These are phyloP conservation scores for Euplexia lucipara DNA, from an alignment of 2,888 invertebrate species.

Conservation along the genomic window DNA sequence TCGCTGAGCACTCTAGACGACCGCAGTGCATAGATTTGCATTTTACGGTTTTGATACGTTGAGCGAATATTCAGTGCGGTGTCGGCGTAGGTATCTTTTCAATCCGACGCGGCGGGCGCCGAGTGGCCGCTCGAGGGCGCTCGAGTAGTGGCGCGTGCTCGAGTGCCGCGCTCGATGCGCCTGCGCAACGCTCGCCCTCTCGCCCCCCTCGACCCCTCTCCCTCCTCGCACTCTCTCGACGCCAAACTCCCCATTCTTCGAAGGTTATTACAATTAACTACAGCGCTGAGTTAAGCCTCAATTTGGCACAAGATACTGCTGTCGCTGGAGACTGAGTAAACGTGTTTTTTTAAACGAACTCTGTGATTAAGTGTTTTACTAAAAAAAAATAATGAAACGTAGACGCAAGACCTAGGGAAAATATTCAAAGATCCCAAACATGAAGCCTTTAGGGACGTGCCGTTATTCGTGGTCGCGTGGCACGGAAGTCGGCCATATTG, in stretches of 20 bases:
- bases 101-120: slow-evolving; percentile 87
- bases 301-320: slow-evolving; percentile 78
- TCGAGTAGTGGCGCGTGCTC: slow-evolving; percentile 89
- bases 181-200: slow-evolving; percentile 77
- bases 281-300: slow-evolving; percentile 80
- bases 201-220: slow-evolving; percentile 50
- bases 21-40: slow-evolving; percentile 90
- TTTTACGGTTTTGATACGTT: slow-evolving; percentile 90
- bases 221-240: slow-evolving; percentile 54
- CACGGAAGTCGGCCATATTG: slow-evolving; percentile 77
- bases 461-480: slow-evolving; percentile 70
- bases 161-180: slow-evolving; percentile 84
- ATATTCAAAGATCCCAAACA: slow-evolving; percentile 66
- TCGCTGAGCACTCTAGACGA: slow-evolving; percentile 85
- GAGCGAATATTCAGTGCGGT: slow-evolving; percentile 89
- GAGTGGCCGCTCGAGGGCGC: slow-evolving; percentile 86
- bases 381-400: slow-evolving; percentile 27
- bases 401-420: slow-evolving; percentile 37
- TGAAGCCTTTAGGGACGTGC: slow-evolving; percentile 66
- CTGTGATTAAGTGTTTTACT: slow-evolving; percentile 37
- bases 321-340: slow-evolving; percentile 59
- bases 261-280: slow-evolving; percentile 87
- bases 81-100: slow-evolving; percentile 90
- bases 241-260: slow-evolving; percentile 65
- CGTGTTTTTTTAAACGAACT: slow-evolving; percentile 41